Evolutionary conservation across 2,113 vertebrate species (phyloP), one percentile per base, ranked within the genome.

Genomic region (Micronycteris hirsuta): DNA sequence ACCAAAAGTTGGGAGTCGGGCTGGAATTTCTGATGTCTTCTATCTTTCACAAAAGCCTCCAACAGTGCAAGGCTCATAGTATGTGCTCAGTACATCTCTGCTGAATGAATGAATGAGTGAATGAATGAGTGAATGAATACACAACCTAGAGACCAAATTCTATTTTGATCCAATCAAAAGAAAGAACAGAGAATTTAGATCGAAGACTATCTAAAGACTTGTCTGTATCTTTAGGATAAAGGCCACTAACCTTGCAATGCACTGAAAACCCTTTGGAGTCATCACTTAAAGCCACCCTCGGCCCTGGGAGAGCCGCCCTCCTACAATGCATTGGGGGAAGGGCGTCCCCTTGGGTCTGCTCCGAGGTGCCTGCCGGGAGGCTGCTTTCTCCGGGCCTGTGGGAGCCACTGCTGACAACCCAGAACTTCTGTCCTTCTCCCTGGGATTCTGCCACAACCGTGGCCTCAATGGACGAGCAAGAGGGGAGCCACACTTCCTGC

Each of bases 401-500:
- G 31, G 49, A 65, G 26, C 20, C 52, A 45, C 52, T 20, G 33
- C 41, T 47, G 52, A 20, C 45, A 28, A 14, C 63, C 4, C 3
- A 33, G 83, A 56, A 13, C 12, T 1, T 65, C 49, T 58, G 61
- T 28, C 45, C 28, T 54, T n/a, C 31, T 67, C 45, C 1, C 0
- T 4, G 63, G 2, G 12, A 22, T 38, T 47, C 41, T 58, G 71
- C 36, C 36, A 1, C 36, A 14, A 31, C n/a, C 1, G 0, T 5
- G 13, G 6, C 36, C 24, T 67, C 14, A 0, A 1, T 7, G 28
- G 49, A 52, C 10, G 41, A 68, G 1, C 0, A 0, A 89, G 54
- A 3, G 2, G n/a, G n/a, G 1, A 43, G 78, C 33, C 49, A 45
- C n/a, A 2, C 43, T 71, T 83, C 33, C 31, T 7, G 24, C 26